These are phyloP conservation scores for rat (Rattus norvegicus) DNA, from an alignment of 2,113 vertebrate species.

Conservation along the genomic window GRCr8 NC_086026.1:66739501-66740000, in stretches of 20 bases:
- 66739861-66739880: slow-evolving; percentile 59
- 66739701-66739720: not conserved
- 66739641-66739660: not conserved
- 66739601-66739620: slow-evolving; percentile 3
- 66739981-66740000: not conserved
- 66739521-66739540: no score
- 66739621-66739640: not conserved
- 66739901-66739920: slow-evolving; percentile 54
- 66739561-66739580: not conserved
- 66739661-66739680: not conserved
- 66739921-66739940: slow-evolving; percentile 51
- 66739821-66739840: slow-evolving; percentile 62
- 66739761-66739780: slow-evolving; percentile 51
- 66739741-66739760: not conserved
- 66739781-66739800: slow-evolving; percentile 60
- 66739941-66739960: not conserved
- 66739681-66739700: not conserved
- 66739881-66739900: slow-evolving; percentile 61
- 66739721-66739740: not conserved
- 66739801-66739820: slow-evolving; percentile 77
- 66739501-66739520: no score
- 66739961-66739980: slow-evolving; percentile 5
- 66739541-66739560: not conserved
- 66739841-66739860: slow-evolving; percentile 72
- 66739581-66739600: not conserved